phyloP scores from a whole-genome alignment of 2,888 invertebrate species.

The Melanophora roralis region DNA sequence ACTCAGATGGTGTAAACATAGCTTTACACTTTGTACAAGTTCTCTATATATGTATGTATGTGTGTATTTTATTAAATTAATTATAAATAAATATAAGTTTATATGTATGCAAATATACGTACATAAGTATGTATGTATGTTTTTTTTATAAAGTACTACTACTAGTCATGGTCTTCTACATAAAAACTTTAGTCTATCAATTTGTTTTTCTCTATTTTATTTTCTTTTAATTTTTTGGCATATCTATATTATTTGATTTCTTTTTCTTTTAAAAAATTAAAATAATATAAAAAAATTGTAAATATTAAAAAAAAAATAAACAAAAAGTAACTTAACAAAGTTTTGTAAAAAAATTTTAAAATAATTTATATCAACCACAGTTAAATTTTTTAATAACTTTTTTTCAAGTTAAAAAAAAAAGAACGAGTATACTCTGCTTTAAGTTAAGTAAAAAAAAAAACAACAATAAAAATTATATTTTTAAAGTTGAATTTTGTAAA shows the following conservation, averaged over 20 bases:
- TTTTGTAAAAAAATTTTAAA: neutral
- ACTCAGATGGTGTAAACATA: neutral
- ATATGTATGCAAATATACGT: conserved; percentile 16
- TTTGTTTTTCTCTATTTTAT: neutral
- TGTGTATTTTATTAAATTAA: conserved; percentile 53
- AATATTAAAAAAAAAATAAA: neutral
- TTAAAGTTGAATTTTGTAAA: too few species aligned
- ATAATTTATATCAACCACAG: neutral
- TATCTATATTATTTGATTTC: conserved; percentile 64
- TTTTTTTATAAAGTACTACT: conserved; percentile 57
- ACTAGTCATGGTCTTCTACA: conserved; percentile 68
- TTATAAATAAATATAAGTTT: neutral
- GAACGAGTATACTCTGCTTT: too few species aligned
- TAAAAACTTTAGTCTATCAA: conserved; percentile 65
- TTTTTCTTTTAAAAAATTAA: conserved; percentile 23
- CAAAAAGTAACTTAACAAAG: neutral
- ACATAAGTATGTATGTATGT: neutral
- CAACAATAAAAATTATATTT: too few species aligned
- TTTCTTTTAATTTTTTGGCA: conserved; percentile 29
- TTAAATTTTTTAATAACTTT: too few species aligned
- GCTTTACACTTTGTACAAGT: conserved; percentile 20
- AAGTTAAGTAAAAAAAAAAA: too few species aligned
- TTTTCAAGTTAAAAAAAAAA: neutral
- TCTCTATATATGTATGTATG: neutral
- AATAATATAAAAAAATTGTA: neutral